Percentiles rank a stretch among this genome's conserved stretches.
Conservation (phyloP, 2,113 vertebrate genomes). For the Toxotes chatareus region DNA sequence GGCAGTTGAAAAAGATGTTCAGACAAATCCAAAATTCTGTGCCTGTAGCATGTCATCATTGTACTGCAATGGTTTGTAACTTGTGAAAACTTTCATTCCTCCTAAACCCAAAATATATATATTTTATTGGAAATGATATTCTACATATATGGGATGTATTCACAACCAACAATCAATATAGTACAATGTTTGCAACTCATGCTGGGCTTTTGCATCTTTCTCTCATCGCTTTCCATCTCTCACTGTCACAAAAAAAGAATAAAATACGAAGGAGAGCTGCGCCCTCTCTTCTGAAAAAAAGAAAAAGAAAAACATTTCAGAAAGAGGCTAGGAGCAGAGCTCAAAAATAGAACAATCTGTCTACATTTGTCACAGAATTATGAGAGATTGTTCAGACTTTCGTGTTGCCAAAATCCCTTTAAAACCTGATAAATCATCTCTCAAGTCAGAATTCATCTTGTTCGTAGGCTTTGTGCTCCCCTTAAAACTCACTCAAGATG, state of each 20-base stretch:
- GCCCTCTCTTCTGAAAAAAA: slow-evolving; percentile 22
- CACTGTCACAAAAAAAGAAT: slow-evolving; percentile 57
- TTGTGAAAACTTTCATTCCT: background rate
- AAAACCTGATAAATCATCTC: slow-evolving; percentile 63
- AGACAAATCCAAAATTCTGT: slow-evolving; percentile 16
- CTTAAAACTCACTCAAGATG: slow-evolving; percentile 63
- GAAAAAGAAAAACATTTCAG: background rate
- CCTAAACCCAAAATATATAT: slow-evolving; percentile 15
- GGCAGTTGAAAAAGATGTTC: slow-evolving; percentile 11
- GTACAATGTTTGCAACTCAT: slow-evolving; percentile 40
- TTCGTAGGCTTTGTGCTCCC: slow-evolving; percentile 39
- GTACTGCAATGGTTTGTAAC: background rate
- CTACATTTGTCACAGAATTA: slow-evolving; percentile 65
- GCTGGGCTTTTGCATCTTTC: slow-evolving; percentile 56
- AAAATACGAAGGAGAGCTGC: slow-evolving; percentile 46
- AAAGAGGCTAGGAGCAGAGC: slow-evolving; percentile 20
- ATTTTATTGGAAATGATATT: slow-evolving; percentile 16
- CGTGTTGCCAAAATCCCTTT: slow-evolving; percentile 50
- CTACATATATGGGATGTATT: slow-evolving; percentile 1
- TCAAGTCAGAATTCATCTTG: slow-evolving; percentile 47
- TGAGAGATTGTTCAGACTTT: slow-evolving; percentile 57
- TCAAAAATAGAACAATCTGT: slow-evolving; percentile 61
- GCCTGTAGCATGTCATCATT: slow-evolving; percentile 17
- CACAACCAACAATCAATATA: slow-evolving; percentile 37
- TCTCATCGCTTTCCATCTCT: slow-evolving; percentile 64